A percentile compares a stretch with the other conserved stretches of the same genome.
phyloP scores from a whole-genome alignment of 2,113 vertebrate genomes.

The Gorsachius goisagi region DNA sequence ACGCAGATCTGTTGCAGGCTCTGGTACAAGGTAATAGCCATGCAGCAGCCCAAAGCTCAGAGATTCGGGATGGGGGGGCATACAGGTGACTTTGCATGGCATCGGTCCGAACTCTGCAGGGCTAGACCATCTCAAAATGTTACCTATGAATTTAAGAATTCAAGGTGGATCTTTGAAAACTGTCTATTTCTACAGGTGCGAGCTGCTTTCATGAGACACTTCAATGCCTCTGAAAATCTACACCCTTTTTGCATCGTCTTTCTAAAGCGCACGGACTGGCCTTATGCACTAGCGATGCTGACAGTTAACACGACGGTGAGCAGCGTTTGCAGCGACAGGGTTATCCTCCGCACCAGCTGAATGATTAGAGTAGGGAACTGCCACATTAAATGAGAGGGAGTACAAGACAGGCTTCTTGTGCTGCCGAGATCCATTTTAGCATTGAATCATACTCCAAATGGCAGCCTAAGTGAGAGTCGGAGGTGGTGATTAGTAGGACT shows the following conservation, averaged over 20 bases:
- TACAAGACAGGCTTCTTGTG: neutral
- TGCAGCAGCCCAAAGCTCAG: neutral
- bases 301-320: accelerated
- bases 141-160: neutral
- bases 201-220: neutral
- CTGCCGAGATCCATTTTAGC: neutral
- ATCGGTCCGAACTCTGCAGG: neutral
- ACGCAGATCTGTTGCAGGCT: neutral
- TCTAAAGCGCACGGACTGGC: neutral
- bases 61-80: neutral
- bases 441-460: neutral
- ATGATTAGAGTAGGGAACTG: neutral
- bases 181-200: accelerated
- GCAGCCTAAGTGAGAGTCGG: neutral
- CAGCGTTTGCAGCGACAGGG: neutral
- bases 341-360: neutral
- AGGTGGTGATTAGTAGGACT: neutral
- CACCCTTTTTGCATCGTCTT: neutral
- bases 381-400: neutral
- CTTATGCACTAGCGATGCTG: neutral
- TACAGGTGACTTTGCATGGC: neutral
- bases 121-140: neutral
- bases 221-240: neutral
- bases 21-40: neutral
- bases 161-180: neutral